Evolutionary conservation across 53 echinoderm and acorn worm species (phyloP).

Genomic region (Echinarachnius parma): DNA sequence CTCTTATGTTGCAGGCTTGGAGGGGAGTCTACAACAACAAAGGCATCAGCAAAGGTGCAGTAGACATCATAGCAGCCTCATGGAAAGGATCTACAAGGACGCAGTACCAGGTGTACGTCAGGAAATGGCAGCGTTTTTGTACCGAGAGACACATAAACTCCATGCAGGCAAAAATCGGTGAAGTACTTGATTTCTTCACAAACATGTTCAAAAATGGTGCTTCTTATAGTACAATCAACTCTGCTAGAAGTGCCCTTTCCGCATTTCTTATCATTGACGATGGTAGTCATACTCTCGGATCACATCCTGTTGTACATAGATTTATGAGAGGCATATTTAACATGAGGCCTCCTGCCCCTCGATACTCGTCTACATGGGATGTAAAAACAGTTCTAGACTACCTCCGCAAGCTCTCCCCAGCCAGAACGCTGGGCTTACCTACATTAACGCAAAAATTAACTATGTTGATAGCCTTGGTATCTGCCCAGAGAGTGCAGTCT

Average conservation of each 20-base stretch:
- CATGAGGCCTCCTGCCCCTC: constrained; percentile 8
- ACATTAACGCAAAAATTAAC: constrained; percentile 8
- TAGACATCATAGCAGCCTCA: constrained; percentile 32
- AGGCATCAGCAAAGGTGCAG: neutral
- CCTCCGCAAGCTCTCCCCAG: neutral
- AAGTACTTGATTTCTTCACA: constrained; percentile 37
- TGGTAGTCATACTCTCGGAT: constrained; percentile 3
- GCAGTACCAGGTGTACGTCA: constrained; percentile 35
- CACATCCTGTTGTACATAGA: constrained; percentile 13
- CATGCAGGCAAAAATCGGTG: constrained; percentile 1
- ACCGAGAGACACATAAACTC: neutral
- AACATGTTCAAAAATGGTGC: constrained; percentile 2
- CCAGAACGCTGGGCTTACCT: neutral
- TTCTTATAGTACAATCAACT: constrained; percentile 39
- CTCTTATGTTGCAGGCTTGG: constrained; percentile 43
- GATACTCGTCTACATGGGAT: constrained; percentile 45
- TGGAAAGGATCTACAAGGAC: constrained; percentile 41
- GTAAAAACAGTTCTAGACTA: constrained; percentile 23
- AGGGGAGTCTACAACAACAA: constrained; percentile 3
- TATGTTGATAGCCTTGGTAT: constrained; percentile 30
- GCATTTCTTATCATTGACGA: constrained; percentile 3
- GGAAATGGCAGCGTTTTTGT: constrained; percentile 33
- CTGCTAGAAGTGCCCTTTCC: constrained; percentile 36
- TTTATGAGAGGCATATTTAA: constrained; percentile 41
- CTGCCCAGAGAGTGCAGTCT: constrained; percentile 38